phyloP scores from a whole-genome alignment of 1,140 invertebrate genomes.

The Aphaenogaster floridana region DNA sequence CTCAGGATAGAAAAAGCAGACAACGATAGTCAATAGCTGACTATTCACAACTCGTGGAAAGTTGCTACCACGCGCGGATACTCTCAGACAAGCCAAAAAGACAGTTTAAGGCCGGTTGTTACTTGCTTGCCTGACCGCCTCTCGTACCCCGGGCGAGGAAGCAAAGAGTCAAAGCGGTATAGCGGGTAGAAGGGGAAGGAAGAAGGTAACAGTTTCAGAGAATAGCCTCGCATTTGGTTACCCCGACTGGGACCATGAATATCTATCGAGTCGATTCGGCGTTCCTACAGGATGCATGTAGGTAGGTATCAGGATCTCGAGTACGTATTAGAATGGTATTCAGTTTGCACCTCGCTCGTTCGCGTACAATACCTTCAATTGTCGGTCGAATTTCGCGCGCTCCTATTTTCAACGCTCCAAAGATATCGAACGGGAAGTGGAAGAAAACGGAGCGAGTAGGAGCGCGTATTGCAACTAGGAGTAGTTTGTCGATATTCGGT shows the following conservation, averaged over 20 bases:
- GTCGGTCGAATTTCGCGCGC: slow-evolving; percentile 70
- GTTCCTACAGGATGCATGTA: slow-evolving; percentile 70
- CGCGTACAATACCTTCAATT: slow-evolving; percentile 76
- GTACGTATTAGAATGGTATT: slow-evolving; percentile 77
- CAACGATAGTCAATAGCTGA: slow-evolving; percentile 55
- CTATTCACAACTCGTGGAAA: slow-evolving; percentile 52
- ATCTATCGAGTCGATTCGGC: slow-evolving; percentile 74
- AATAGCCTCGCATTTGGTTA: slow-evolving; percentile 80
- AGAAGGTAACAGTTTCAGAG: slow-evolving; percentile 68
- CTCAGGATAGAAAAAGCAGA: slow-evolving; percentile 28
- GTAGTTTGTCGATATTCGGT: slow-evolving; percentile 49
- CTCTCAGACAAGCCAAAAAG: slow-evolving; percentile 51
- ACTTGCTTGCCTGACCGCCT: slow-evolving; percentile 21
- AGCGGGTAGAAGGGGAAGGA: not conserved
- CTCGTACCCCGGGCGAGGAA: not conserved
- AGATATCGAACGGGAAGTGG: slow-evolving; percentile 59
- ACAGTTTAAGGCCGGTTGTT: slow-evolving; percentile 45
- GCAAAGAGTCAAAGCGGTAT: slow-evolving; percentile 51
- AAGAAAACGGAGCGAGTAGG: slow-evolving; percentile 53
- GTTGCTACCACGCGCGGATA: slow-evolving; percentile 20
- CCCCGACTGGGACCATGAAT: slow-evolving; percentile 68
- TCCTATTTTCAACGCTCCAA: slow-evolving; percentile 45
- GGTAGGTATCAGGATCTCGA: slow-evolving; percentile 77
- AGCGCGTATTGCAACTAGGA: slow-evolving; percentile 29
- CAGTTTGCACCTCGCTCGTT: slow-evolving; percentile 78